Evolutionary conservation across 2,888 invertebrate genomes (phyloP).

Genomic region (Ellobium chinense): DNA sequence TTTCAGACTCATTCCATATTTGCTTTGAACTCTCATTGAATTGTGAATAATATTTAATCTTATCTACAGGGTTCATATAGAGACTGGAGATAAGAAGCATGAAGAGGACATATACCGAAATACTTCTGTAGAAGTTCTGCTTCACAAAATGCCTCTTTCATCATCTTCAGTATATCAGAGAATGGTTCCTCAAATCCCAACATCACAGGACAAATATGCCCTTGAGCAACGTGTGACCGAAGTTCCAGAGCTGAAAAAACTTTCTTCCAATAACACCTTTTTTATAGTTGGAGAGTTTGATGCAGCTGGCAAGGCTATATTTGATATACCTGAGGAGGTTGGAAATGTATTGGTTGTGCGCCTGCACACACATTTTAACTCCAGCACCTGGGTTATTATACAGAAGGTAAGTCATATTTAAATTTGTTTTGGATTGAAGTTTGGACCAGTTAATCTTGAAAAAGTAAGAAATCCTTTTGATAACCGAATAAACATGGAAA

Average conservation of each 20-base stretch:
- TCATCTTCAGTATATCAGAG: not conserved
- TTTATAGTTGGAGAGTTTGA: conserved; percentile 13
- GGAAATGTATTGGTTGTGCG: conserved; percentile 29
- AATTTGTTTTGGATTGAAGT: not conserved
- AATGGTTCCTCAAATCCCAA: not conserved
- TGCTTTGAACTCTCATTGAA: too few species aligned
- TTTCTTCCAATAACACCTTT: conserved; percentile 19
- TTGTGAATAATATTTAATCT: too few species aligned
- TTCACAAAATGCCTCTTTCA: not conserved
- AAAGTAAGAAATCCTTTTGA: too few species aligned
- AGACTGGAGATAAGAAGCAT: conserved; percentile 7
- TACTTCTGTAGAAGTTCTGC: conserved; percentile 24
- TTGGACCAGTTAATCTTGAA: too few species aligned
- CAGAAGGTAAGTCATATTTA: conserved; percentile 22
- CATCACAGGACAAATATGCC: not conserved
- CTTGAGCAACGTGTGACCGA: conserved; percentile 1
- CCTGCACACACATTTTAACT: not conserved
- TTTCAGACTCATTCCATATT: too few species aligned
- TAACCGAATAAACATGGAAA: too few species aligned
- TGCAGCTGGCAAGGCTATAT: not conserved
- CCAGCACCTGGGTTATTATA: conserved; percentile 21
- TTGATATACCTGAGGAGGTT: not conserved
- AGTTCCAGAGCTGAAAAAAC: not conserved
- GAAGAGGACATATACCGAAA: conserved; percentile 5
- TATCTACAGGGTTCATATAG: conserved; percentile 15